Evolutionary conservation across 2,888 invertebrate species (phyloP).

Genomic region (Cheilosia soror): DNA sequence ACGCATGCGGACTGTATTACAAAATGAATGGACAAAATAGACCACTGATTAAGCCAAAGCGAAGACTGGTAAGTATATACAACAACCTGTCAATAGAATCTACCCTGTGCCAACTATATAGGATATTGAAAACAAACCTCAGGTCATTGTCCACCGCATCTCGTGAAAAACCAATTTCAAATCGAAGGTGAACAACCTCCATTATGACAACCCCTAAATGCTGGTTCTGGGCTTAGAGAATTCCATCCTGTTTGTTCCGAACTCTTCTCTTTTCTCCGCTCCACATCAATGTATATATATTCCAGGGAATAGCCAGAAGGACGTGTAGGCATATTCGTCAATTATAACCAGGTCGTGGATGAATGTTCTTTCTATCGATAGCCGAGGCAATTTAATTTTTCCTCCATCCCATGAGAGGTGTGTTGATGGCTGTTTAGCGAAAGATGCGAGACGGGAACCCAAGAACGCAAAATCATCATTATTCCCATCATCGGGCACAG

Average conservation of each 20-base stretch:
- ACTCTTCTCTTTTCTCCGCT: background rate
- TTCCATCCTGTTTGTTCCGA: slow-evolving; percentile 27
- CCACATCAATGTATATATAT: background rate
- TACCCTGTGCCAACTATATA: slow-evolving; percentile 18
- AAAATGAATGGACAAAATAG: slow-evolving; percentile 99
- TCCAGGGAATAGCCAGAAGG: slow-evolving; percentile 36
- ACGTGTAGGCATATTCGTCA: slow-evolving; percentile 52
- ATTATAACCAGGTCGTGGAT: slow-evolving; percentile 48
- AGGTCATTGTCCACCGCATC: slow-evolving; percentile 24
- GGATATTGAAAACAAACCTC: background rate
- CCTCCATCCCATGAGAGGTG: slow-evolving; percentile 5
- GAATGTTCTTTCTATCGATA: slow-evolving; percentile 29
- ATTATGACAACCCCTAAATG: slow-evolving; percentile 47
- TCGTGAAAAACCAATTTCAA: slow-evolving; percentile 5
- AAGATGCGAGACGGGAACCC: slow-evolving; percentile 14
- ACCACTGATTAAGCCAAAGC: slow-evolving; percentile 99
- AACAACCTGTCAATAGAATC: slow-evolving; percentile 35
- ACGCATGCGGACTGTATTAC: slow-evolving; percentile 99
- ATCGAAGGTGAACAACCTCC: slow-evolving; percentile 46
- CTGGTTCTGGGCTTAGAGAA: background rate
- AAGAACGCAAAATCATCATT: slow-evolving; percentile 31
- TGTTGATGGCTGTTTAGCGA: slow-evolving; percentile 9
- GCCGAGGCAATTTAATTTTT: slow-evolving; percentile 42
- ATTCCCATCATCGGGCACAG: slow-evolving; percentile 41
- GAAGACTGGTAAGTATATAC: slow-evolving; percentile 97